These are phyloP conservation scores for Paramacrobiotus metropolitanus DNA, from an alignment of 1,140 invertebrate species.

Conservation along the genomic window DNA sequence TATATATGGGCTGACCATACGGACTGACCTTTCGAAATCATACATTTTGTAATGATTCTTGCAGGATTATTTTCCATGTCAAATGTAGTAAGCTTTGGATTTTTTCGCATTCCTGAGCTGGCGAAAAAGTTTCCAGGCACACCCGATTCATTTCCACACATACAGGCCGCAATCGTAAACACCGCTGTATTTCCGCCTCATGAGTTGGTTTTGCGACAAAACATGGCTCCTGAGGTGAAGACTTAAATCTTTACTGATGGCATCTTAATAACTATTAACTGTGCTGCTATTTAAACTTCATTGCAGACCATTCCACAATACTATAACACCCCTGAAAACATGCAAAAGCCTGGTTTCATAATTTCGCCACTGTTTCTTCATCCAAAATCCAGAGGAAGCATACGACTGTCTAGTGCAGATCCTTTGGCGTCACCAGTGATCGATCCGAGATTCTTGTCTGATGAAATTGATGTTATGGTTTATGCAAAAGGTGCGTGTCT, in stretches of 20 bases:
- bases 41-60: too few relatives aligned
- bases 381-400: slow-evolving; percentile 50
- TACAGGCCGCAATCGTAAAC: not conserved
- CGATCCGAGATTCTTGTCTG: slow-evolving; percentile 65
- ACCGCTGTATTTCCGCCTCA: not conserved
- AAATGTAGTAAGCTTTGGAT: slow-evolving; percentile 1
- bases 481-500: slow-evolving; percentile 1
- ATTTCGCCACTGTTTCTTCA: not conserved
- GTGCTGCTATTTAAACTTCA: not conserved
- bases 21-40: too few relatives aligned
- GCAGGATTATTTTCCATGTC: not conserved
- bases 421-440: slow-evolving; percentile 74
- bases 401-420: slow-evolving; percentile 50
- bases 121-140: not conserved
- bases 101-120: not conserved
- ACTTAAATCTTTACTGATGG: not conserved
- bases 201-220: not conserved
- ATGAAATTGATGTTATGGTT: slow-evolving; percentile 40
- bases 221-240: not conserved
- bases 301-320: not conserved
- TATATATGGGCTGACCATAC: too few relatives aligned
- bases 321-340: not conserved
- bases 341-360: not conserved
- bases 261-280: not conserved
- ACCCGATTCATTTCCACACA: not conserved